These are phyloP conservation scores for Dryobota labecula DNA, from an alignment of 2,888 invertebrate species.

Conservation along the genomic window DNA sequence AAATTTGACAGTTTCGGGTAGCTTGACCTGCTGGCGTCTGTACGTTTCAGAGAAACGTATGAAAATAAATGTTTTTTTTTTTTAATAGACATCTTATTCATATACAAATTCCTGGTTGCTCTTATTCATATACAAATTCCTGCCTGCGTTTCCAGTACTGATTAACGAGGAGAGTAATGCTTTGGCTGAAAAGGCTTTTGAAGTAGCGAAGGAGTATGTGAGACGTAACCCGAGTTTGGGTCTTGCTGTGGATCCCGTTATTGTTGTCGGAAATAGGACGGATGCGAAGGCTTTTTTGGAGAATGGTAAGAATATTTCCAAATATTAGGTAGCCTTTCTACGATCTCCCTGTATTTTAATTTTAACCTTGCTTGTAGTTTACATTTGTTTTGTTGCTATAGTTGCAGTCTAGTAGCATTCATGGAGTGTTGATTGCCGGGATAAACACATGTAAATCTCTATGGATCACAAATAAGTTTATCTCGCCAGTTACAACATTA, in stretches of 20 bases:
- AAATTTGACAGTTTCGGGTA: too few species aligned
- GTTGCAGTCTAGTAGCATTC: slow-evolving; percentile 18
- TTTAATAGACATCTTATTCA: slow-evolving; percentile 37
- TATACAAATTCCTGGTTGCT: not conserved
- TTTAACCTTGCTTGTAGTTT: not conserved
- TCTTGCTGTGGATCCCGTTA: slow-evolving; percentile 91
- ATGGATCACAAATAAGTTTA: slow-evolving; percentile 25
- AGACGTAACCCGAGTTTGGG: slow-evolving; percentile 93
- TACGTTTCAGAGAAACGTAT: slow-evolving; percentile 24
- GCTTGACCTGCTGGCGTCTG: too few species aligned
- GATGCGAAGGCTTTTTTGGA: slow-evolving; percentile 93
- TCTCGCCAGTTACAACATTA: not conserved
- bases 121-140: slow-evolving; percentile 4
- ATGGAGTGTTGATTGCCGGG: slow-evolving; percentile 13
- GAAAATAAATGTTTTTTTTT: slow-evolving; percentile 34
- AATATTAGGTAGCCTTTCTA: not conserved
- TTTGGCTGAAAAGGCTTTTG: slow-evolving; percentile 93
- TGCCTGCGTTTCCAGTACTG: slow-evolving; percentile 89
- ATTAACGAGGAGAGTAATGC: slow-evolving; percentile 94
- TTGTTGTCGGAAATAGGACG: slow-evolving; percentile 93
- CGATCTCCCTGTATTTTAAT: not conserved
- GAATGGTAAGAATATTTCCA: slow-evolving; percentile 89
- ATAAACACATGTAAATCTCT: slow-evolving; percentile 21
- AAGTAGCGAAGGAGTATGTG: slow-evolving; percentile 93
- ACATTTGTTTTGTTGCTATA: not conserved